phyloP scores from a whole-genome alignment of 2,113 vertebrate species.

The Mionectes macconnelli region DNA sequence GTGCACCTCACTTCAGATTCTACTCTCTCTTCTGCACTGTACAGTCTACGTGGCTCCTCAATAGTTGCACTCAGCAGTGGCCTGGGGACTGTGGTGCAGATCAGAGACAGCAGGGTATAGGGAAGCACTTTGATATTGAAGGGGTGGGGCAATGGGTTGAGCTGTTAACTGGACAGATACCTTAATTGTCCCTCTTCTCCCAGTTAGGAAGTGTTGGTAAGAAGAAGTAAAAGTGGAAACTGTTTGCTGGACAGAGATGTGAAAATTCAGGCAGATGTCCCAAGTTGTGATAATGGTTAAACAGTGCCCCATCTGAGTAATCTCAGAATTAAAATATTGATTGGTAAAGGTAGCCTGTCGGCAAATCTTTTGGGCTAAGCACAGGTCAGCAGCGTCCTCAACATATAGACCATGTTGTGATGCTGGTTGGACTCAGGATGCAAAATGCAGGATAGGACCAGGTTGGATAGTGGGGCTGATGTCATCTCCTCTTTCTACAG shows the following conservation, averaged over 20 bases:
- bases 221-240: neutral
- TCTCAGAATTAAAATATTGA: neutral
- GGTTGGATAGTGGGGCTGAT: neutral
- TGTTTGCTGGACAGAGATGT: neutral
- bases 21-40: neutral
- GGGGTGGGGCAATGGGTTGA: neutral
- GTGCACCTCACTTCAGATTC: neutral
- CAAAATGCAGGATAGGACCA: neutral
- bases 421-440: neutral
- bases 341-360: neutral
- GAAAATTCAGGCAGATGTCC: neutral
- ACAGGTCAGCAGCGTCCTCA: neutral
- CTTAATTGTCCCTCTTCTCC: neutral
- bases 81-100: neutral
- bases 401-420: rapidly evolving
- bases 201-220: neutral
- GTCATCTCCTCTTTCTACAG: neutral
- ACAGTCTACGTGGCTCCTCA: neutral
- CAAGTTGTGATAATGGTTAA: rapidly evolving
- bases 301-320: neutral
- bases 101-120: neutral
- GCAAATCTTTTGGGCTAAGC: neutral
- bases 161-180: neutral
- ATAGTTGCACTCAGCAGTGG: neutral
- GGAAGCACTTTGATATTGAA: neutral